Conservation (phyloP, 2,113 vertebrate species). For the Puffinus mauretanicus region DNA sequence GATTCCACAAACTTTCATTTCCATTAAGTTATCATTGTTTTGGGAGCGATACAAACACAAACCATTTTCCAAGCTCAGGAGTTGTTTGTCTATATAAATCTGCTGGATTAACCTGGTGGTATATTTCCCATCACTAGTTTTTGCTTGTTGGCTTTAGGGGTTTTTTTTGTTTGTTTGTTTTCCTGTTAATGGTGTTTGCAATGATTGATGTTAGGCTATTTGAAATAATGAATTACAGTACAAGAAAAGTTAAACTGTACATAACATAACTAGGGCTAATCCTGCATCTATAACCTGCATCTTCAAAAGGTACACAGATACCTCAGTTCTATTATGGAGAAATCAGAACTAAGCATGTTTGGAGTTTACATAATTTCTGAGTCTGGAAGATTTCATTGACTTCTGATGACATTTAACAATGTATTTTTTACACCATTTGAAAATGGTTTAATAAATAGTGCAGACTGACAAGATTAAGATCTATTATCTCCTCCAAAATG, state of each 20-base stretch:
- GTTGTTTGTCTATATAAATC: neutral
- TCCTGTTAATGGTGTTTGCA: neutral
- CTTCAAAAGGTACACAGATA: neutral
- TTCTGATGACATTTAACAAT: neutral
- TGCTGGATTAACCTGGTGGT: neutral
- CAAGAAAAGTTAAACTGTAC: neutral
- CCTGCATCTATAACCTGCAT: neutral
- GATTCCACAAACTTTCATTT: neutral
- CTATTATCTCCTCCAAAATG: neutral
- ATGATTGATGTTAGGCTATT: neutral
- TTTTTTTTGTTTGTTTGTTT: neutral
- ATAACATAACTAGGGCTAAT: neutral
- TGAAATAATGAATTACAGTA: neutral
- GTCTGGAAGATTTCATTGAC: neutral
- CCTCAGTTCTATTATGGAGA: neutral
- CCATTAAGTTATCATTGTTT: neutral
- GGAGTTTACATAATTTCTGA: neutral
- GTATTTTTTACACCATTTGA: neutral
- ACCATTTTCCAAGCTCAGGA: neutral
- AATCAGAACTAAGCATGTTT: neutral
- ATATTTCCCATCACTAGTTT: neutral
- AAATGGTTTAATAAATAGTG: neutral
- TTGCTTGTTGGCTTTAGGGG: neutral
- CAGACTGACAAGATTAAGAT: neutral
- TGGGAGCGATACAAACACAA: neutral